A percentile compares a stretch with the other conserved stretches of the same genome.
Conservation (phyloP, 53 echinoderm and acorn worm species). For the Mesocentrotus franciscanus region DNA sequence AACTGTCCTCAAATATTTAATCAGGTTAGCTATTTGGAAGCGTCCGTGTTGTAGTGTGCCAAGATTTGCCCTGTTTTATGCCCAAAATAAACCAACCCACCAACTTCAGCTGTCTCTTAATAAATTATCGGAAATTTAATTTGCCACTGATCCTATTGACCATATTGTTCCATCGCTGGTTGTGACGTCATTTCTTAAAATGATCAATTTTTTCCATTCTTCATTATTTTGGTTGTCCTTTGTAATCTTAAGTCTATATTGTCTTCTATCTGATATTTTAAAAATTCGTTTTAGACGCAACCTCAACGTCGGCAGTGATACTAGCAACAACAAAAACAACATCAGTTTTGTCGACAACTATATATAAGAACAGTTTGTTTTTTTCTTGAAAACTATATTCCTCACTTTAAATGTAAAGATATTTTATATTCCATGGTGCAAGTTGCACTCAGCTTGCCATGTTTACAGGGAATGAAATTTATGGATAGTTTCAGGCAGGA, state of each 20-base stretch:
- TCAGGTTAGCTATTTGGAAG: neutral
- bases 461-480: too few relatives aligned
- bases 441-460: too few relatives aligned
- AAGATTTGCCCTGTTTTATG: neutral
- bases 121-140: neutral
- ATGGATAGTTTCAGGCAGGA: too few relatives aligned
- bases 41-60: neutral
- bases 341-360: too few relatives aligned
- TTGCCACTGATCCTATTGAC: neutral
- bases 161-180: neutral
- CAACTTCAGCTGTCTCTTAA: neutral
- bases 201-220: neutral
- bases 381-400: too few relatives aligned
- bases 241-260: neutral
- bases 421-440: too few relatives aligned
- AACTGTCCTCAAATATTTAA: neutral
- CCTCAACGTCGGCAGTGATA: neutral
- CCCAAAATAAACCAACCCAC: neutral
- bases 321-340: neutral
- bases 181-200: neutral
- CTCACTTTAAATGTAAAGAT: too few relatives aligned
- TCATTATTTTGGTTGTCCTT: too few relatives aligned
- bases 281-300: neutral
- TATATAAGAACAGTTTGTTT: too few relatives aligned
- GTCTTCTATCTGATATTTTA: too few relatives aligned